These are phyloP conservation scores for Trigoniulus corallinus DNA, from an alignment of 1,140 invertebrate species.

Conservation along the genomic window DNA sequence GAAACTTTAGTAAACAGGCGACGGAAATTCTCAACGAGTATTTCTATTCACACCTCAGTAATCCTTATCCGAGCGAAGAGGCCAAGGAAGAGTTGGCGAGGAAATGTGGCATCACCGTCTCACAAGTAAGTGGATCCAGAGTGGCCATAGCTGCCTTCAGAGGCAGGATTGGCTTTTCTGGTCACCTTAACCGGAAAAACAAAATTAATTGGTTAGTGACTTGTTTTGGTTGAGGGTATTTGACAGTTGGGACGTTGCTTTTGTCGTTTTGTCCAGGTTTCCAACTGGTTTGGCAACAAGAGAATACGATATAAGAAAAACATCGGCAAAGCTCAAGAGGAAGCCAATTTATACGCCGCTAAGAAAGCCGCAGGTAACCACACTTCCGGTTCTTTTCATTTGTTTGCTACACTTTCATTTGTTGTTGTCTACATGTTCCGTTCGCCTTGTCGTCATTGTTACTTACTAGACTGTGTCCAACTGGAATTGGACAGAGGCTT, in stretches of 20 bases:
- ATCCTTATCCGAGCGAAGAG: slow-evolving; percentile 99
- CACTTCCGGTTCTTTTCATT: background rate
- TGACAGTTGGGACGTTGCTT: too few relatives aligned
- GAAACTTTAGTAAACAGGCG: slow-evolving; percentile 99
- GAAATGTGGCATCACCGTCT: slow-evolving; percentile 97
- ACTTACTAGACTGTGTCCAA: too few relatives aligned
- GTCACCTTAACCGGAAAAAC: background rate
- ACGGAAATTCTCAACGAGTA: slow-evolving; percentile 99
- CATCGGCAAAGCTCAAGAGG: slow-evolving; percentile 98
- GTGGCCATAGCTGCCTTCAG: too few relatives aligned
- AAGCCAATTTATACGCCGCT: slow-evolving; percentile 96
- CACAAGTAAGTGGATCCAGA: slow-evolving; percentile 49
- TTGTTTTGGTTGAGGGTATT: background rate
- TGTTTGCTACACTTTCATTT: background rate
- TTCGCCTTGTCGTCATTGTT: too few relatives aligned
- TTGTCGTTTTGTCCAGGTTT: slow-evolving; percentile 54
- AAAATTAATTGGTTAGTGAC: background rate
- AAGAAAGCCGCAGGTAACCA: slow-evolving; percentile 83
- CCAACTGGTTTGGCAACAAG: slow-evolving; percentile 99
- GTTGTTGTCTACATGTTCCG: background rate
- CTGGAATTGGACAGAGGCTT: too few relatives aligned
- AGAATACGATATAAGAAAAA: slow-evolving; percentile 99
- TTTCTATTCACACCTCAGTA: slow-evolving; percentile 98
- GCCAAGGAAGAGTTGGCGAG: slow-evolving; percentile 99
- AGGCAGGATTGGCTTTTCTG: background rate